These are phyloP conservation scores for Stegophylla sp. DNA, from an alignment of 2,888 invertebrate genomes.

Conservation along the genomic window DNA sequence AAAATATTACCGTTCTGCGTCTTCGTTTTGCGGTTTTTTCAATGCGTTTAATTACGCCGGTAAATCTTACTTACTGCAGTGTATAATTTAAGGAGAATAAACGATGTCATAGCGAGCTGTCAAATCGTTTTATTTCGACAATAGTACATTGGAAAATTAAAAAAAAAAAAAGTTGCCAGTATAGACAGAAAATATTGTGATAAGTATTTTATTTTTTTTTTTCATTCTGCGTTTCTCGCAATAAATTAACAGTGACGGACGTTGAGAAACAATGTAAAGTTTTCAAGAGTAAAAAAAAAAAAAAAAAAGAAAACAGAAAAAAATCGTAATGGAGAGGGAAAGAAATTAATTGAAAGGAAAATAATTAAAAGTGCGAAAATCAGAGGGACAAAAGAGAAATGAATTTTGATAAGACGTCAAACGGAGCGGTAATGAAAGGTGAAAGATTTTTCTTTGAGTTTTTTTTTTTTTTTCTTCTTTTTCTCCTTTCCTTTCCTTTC, in stretches of 20 bases:
- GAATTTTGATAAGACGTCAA: conserved; percentile 59
- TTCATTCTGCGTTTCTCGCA: conserved; percentile 17
- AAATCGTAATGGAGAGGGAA: conserved; percentile 31
- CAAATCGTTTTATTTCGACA: conserved; percentile 49
- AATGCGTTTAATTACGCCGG: neutral
- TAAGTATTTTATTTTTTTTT: conserved; percentile 44
- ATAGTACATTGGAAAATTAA: conserved; percentile 38
- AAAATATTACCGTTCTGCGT: too few relatives aligned
- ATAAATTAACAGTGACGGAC: conserved; percentile 58
- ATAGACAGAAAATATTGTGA: conserved; percentile 47
- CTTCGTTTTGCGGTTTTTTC: neutral
- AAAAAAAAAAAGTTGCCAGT: conserved; percentile 47
- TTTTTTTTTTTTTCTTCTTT: conserved; percentile 11
- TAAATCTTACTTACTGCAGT: neutral
- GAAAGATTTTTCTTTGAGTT: conserved; percentile 53
- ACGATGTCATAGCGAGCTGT: conserved; percentile 25
- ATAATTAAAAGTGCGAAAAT: conserved; percentile 59
- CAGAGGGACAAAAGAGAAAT: conserved; percentile 58
- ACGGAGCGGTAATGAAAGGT: conserved; percentile 56
- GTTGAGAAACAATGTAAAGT: conserved; percentile 56
- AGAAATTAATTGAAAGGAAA: conserved; percentile 59
- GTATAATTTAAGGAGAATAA: too few relatives aligned
- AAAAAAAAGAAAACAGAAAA: conserved; percentile 8
- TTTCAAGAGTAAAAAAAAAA: conserved; percentile 34
- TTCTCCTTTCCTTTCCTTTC: conserved; percentile 5